Base-by-base conservation (phyloP, 1,140 invertebrate species). In the Aricia agestis region DNA sequence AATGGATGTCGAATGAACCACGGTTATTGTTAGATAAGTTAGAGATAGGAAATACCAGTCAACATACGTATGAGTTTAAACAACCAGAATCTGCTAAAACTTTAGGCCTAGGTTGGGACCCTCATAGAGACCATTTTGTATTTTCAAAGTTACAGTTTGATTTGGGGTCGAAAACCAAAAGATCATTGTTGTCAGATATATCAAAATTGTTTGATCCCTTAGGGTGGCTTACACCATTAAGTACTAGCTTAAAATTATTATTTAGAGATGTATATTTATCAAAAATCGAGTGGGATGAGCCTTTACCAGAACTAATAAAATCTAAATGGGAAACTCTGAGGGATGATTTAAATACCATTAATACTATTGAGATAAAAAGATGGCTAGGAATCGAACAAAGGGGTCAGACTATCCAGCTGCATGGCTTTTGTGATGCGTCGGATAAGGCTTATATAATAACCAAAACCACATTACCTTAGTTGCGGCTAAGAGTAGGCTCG, bases 201-300 rank as follows among this genome's bases (percentile, higher is more conserved):
- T 78, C 83, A 19, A 76, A 79, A 70, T n/a, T 83, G 11, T 86
- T 79, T 68, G 84, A 88, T 72, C 82, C 82, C 1, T 69, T 84
- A 25, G 87, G 87, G 41, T 83, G 82, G 68, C 61, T 91, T 15
- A 73, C 80, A 32, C 89, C 91, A 11, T 31, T 87, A 0, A 77
- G 75, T 7, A 80, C 90, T 18, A 76, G 71, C 13, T 74, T 79
- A 31, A 91, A 92, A 77, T 72, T 90, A n/a, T 65, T 91, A 4
- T 78, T 90, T 31, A 81, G 90, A 76, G 74, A 77, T 10, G 58
- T n/a, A n/a, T n/a, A n/a, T n/a, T n/a, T n/a, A n/a, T 63, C 61
- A 41, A 71, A 52, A 19, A 57, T 77, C 42, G 71, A 74, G 7
- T 92, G 74, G 91, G 90, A 92, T 76, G 79, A 84, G 63, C 10